phyloP scores from a whole-genome alignment of 1,140 invertebrate species.

The Nomia melanderi region DNA sequence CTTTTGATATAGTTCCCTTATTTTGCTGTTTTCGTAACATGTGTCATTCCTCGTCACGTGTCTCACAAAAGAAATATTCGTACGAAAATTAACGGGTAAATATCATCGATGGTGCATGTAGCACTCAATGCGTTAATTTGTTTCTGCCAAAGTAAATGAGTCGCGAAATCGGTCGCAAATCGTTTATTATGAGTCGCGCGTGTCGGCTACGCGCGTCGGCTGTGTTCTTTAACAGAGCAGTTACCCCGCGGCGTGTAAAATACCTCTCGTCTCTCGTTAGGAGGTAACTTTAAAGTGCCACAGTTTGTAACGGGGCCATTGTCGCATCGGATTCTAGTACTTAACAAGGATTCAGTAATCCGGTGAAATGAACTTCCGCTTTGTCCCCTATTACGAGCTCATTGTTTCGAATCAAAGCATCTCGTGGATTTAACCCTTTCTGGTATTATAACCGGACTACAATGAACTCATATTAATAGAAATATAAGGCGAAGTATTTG shows the following conservation, averaged over 20 bases:
- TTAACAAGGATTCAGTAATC: slow-evolving; percentile 32
- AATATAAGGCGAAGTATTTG: no score
- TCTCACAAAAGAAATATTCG: no score
- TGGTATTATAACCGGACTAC: no score
- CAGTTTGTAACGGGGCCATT: slow-evolving; percentile 42
- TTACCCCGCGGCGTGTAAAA: slow-evolving; percentile 52
- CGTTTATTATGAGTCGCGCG: slow-evolving; percentile 37
- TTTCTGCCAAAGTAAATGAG: not conserved
- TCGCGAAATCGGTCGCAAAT: slow-evolving; percentile 8
- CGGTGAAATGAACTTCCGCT: slow-evolving; percentile 42
- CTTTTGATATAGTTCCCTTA: no score
- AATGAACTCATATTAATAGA: no score
- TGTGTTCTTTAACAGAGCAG: slow-evolving; percentile 45
- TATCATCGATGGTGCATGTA: no score
- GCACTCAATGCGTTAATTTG: no score
- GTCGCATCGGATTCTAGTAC: slow-evolving; percentile 47
- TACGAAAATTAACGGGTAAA: no score
- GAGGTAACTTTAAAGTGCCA: slow-evolving; percentile 50
- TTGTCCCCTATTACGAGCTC: slow-evolving; percentile 23
- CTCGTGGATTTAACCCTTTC: not conserved
- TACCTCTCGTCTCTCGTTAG: slow-evolving; percentile 50
- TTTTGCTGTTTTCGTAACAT: no score
- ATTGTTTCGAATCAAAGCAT: slow-evolving; percentile 10
- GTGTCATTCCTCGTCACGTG: no score
- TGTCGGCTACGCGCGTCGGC: slow-evolving; percentile 28